Base-by-base conservation (phyloP, 2,113 vertebrate species). In the Malurus alboscapulatus region DNA sequence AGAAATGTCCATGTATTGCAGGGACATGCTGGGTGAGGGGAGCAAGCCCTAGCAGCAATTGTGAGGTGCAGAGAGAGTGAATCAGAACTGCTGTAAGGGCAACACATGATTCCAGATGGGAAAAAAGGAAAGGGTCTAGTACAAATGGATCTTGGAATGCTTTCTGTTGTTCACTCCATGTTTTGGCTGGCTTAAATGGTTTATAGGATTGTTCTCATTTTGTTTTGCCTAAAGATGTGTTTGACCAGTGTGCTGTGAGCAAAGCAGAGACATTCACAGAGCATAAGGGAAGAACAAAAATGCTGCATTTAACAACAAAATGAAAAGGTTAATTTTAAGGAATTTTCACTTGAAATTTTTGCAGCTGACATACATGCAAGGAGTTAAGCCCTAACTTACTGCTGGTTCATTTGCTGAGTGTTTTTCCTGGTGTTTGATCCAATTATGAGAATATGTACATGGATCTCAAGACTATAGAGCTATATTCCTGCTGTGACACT, bases 141-240 rank as follows among this genome's bases (percentile, higher is more conserved):
- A 51, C 29, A 84, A 82, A 90, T 68, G 72, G 36, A 93, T 81
- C 78, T 88, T 95, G 61, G 87, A 96, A 92, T 36, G 59, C 34
- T 91, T 94, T 96, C 54, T 94, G 79, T 47, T 94, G 81, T 77
- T 96, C 90, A 29, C 85, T 85, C 57, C 58, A 77, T 93, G 82
- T 96, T 96, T 96, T 97, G 86, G 93, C 92, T 96, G 59, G 58
- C 67, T 96, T 93, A 95, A 95, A 86, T n/a, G 66, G 51, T 86
- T 93, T 84, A 77, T 76, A 88, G 48, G 87, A 90, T 92, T 96
- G 82, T 79, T 96, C 47, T 94, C 69, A 36, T 96, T 94, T 92
- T 95, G 48, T 95, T 97, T 96, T 93, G 55, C 90, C 82, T 88
- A 65, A 92, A 87, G 87, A 92, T 88, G 47, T 77, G 3, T 91